Conservation (phyloP, 2,797 vertebrate species). For the Sciurus carolinensis region DNA sequence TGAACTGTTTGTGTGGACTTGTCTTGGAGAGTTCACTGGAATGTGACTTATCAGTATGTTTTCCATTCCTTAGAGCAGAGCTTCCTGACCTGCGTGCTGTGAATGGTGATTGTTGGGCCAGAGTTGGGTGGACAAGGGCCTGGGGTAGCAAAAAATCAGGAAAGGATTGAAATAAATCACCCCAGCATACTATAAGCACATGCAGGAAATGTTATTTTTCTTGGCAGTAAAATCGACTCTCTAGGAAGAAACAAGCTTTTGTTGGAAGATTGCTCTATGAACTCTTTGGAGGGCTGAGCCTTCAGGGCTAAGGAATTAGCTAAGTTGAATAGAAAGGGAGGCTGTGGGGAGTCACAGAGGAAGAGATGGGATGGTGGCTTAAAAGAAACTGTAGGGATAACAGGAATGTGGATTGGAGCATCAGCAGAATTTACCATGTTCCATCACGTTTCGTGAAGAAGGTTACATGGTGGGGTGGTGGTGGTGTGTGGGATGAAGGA, state of each 20-base stretch:
- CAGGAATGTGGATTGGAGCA: not conserved
- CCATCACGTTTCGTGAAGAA: not conserved
- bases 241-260: conserved; percentile 78
- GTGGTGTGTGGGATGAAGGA: not conserved
- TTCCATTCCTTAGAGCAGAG: not conserved
- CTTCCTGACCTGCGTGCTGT: not conserved
- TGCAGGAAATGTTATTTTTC: conserved; percentile 67
- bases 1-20: not conserved
- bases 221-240: conserved; percentile 65
- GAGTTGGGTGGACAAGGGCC: not conserved
- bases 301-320: not conserved
- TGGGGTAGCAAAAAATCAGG: not conserved
- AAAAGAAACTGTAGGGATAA: not conserved
- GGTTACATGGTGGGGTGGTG: not conserved
- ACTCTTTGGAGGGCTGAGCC: conserved; percentile 12
- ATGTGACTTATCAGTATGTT: not conserved
- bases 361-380: not conserved
- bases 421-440: not conserved
- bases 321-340: conserved; percentile 14
- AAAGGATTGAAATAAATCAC: conserved; percentile 66
- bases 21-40: not conserved
- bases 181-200: not conserved
- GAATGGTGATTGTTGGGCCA: not conserved
- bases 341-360: not conserved
- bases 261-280: conserved; percentile 59